Conservation (phyloP, 2,797 vertebrate species). For the Coreius guichenoti region DNA sequence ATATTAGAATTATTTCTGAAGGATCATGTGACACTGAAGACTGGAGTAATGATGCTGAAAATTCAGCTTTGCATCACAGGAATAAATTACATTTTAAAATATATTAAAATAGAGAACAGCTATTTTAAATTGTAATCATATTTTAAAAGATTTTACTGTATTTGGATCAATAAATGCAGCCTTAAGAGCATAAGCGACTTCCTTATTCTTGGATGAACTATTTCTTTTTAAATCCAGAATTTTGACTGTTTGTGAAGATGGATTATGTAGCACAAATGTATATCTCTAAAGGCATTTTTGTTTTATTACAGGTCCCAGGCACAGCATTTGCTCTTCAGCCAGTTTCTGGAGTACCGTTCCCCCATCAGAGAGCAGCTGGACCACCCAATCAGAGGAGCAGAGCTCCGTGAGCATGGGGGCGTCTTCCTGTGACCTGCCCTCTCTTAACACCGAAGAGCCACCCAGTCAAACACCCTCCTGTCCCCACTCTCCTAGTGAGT, state of each 20-base stretch:
- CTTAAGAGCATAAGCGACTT: not conserved
- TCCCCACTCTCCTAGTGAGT: constrained; percentile 82
- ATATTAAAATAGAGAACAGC: not conserved
- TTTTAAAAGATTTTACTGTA: not conserved
- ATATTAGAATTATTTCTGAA: not conserved
- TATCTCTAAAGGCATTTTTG: not conserved
- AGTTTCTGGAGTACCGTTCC: constrained; percentile 74
- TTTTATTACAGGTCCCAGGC: constrained; percentile 55
- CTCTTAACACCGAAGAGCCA: constrained; percentile 75
- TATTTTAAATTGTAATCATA: not conserved
- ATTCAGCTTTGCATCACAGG: too few species aligned
- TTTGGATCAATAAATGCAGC: not conserved
- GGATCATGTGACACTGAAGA: not conserved
- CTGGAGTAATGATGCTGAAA: not conserved
- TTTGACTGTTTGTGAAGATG: not conserved
- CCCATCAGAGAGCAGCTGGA: constrained; percentile 83
- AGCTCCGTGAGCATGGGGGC: constrained; percentile 75
- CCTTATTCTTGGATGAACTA: not conserved
- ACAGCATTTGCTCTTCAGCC: constrained; percentile 72
- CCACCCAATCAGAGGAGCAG: constrained; percentile 74
- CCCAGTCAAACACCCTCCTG: constrained; percentile 74
- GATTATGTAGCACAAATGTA: not conserved
- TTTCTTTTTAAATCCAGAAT: not conserved
- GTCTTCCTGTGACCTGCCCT: constrained; percentile 81
- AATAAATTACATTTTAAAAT: not conserved